phyloP scores from a whole-genome alignment of 2,797 vertebrate genomes.

The Propithecus deckenii region DNA sequence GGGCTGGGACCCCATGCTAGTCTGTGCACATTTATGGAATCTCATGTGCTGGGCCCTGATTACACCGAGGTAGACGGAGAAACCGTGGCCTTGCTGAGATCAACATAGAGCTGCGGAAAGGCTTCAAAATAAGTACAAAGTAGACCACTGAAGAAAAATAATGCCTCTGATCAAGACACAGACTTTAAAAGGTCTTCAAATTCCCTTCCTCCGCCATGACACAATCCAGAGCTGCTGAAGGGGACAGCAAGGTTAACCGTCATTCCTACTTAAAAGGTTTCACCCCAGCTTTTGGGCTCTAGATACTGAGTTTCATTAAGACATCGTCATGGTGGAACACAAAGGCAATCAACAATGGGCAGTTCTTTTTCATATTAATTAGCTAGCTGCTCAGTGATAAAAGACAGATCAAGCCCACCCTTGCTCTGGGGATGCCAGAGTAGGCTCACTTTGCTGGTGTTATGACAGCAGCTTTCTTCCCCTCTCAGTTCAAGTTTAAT shows the following conservation, averaged over 20 bases:
- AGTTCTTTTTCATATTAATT: slow-evolving; percentile 78
- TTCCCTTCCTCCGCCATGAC: slow-evolving; percentile 34
- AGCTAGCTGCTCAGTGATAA: slow-evolving; percentile 23
- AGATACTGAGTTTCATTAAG: slow-evolving; percentile 76
- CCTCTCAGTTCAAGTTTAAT: not conserved
- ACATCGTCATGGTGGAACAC: slow-evolving; percentile 54
- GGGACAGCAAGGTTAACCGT: slow-evolving; percentile 65
- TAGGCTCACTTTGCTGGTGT: not conserved
- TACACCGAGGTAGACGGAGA: not conserved
- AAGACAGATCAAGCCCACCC: not conserved
- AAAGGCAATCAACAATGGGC: slow-evolving; percentile 71
- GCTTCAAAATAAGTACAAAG: not conserved
- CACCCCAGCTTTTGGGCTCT: slow-evolving; percentile 67
- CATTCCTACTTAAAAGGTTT: slow-evolving; percentile 64
- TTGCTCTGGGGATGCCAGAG: not conserved
- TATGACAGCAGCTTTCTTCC: accelerated
- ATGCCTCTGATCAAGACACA: not conserved
- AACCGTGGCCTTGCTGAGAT: not conserved
- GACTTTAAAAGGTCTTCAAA: not conserved
- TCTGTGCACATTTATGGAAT: not conserved
- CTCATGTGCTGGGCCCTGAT: not conserved
- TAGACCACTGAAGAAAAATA: not conserved
- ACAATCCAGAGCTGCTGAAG: slow-evolving; percentile 61
- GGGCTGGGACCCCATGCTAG: not conserved
- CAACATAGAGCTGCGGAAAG: not conserved